Base-by-base conservation (phyloP, 2,888 invertebrate genomes). In the Sthenelais limicola region DNA sequence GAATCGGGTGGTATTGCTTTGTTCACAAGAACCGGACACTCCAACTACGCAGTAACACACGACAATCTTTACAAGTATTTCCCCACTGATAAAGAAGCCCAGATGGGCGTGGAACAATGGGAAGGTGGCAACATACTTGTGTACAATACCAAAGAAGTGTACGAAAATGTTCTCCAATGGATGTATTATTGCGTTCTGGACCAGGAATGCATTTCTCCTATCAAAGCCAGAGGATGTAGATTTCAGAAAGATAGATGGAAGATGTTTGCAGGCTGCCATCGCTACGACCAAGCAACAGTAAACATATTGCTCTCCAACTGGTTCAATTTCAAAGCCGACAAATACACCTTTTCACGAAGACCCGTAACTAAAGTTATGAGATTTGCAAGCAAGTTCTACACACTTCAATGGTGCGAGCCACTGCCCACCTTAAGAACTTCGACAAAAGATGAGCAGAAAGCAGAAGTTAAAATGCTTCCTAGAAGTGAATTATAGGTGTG, bases 201-300 rank as follows among this genome's bases (percentile, higher is more conserved):
- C 71, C 76, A 83, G 56, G 77, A 80, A 3, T 88, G 88, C 74
- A 80, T 88, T 73, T 80, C 83, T 0, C 88, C 88, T 1, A 81
- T 82, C 0, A 71, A 83, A 1, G 58, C 76, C 30, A 58, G 75
- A 21, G 62, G 70, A 7, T 85, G 86, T 68, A 79, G 81, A 26
- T 73, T 80, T 24, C 77, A 80, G 4, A 77, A 73, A 0, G 71
- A 56, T 0, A 58, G 72, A n/a, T 38, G 78, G 7, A 74, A 76
- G n/a, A 73, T 72, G 21, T 80, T 80, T 68, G 84, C 82, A 7
- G 26, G 58, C 0, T 88, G 88, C 70, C 88, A 88, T 76, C 73
- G 84, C 12, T 87, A 80, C 67, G 86, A 87, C 68, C 86, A 88
- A 78, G 86, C 88, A 0, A 87, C 86, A 5, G 77, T 88, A 18